Evolutionary conservation across 2,113 vertebrate species (phyloP).

Genomic region (Paraplagusia blochii): DNA sequence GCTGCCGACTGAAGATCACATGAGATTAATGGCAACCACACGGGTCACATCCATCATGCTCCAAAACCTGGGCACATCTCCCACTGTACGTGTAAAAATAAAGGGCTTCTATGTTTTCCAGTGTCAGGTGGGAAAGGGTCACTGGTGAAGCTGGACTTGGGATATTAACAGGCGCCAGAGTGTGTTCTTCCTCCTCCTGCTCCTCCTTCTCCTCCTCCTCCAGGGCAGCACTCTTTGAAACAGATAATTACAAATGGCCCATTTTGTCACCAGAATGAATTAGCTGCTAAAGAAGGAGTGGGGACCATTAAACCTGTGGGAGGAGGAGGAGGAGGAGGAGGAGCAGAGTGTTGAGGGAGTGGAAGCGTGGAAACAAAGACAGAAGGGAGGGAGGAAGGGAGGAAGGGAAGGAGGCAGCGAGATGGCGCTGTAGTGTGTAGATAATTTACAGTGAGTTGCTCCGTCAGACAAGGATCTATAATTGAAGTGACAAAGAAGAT

Average conservation of each 20-base stretch:
- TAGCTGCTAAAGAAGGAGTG: conserved; percentile 30
- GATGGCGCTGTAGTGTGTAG: too few species aligned
- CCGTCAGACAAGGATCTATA: too few species aligned
- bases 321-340: too few species aligned
- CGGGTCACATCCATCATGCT: conserved; percentile 54
- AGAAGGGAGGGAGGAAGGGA: too few species aligned
- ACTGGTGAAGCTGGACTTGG: conserved; percentile 35
- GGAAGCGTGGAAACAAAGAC: too few species aligned
- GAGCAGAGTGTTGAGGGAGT: too few species aligned
- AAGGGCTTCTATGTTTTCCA: neutral
- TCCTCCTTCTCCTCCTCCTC: too few species aligned
- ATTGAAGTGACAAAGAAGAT: too few species aligned
- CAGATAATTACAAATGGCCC: conserved; percentile 66
- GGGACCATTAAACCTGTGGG: conserved; percentile 20
- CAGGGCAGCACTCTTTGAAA: conserved; percentile 41
- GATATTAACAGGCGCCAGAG: conserved; percentile 1
- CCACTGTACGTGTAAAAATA: neutral
- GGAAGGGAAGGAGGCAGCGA: too few species aligned
- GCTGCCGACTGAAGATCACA: conserved; percentile 38
- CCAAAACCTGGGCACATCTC: conserved; percentile 11
- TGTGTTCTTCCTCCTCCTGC: too few species aligned
- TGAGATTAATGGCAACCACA: conserved; percentile 50
- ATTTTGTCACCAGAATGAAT: conserved; percentile 49
- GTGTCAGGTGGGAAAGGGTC: conserved; percentile 15
- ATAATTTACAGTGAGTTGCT: too few species aligned